These are phyloP conservation scores for Parochlus steinenii DNA, from an alignment of 2,888 invertebrate genomes.

Conservation along the genomic window DNA sequence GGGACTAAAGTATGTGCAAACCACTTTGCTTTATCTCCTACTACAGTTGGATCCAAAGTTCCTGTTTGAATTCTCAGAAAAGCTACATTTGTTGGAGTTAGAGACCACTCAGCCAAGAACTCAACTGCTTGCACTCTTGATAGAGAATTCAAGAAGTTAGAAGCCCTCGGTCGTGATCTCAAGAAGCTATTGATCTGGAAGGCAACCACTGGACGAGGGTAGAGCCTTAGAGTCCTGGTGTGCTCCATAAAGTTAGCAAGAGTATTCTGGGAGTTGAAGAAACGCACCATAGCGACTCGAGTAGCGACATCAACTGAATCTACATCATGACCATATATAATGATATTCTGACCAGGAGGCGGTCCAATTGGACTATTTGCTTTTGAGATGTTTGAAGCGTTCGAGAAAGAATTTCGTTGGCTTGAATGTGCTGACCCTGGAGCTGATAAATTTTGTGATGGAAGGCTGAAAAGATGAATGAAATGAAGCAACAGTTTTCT, in stretches of 20 bases:
- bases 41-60: conserved; percentile 79
- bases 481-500: no score
- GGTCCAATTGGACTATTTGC: conserved; percentile 23
- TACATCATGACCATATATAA: conserved; percentile 85
- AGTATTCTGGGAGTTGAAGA: conserved; percentile 95
- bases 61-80: conserved; percentile 96
- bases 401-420: conserved; percentile 30
- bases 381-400: conserved; percentile 26
- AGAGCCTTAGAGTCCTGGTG: conserved; percentile 85
- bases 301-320: conserved; percentile 98
- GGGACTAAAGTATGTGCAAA: conserved; percentile 77
- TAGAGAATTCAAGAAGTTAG: conserved; percentile 79
- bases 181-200: conserved; percentile 96
- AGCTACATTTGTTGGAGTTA: conserved; percentile 94
- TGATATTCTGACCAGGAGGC: conserved; percentile 50
- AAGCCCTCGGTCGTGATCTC: conserved; percentile 76
- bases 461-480: conserved; percentile 12
- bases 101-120: conserved; percentile 95
- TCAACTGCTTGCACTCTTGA: conserved; percentile 97
- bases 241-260: conserved; percentile 97
- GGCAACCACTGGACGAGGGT: conserved; percentile 96
- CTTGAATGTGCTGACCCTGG: conserved; percentile 23
- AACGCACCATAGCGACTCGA: conserved; percentile 92
- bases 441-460: no score
- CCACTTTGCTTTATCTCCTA: conserved; percentile 98